Evolutionary conservation across 2,797 vertebrate species (phyloP), one percentile per base, ranked within the genome.

Genomic region (Galaxias olidus): DNA sequence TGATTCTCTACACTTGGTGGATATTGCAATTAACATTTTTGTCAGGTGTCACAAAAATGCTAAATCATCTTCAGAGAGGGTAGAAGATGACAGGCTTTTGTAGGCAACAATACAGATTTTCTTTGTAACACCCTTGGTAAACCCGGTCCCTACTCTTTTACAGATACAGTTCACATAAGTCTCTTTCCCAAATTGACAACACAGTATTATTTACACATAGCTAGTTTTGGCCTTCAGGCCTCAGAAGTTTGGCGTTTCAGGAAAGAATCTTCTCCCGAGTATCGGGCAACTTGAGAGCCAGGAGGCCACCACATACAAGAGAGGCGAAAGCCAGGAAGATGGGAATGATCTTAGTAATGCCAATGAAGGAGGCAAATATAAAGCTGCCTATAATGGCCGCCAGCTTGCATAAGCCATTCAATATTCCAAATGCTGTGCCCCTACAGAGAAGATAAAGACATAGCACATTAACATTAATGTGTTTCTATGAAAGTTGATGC

Each of bases 331-430:
- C 96, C 90, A 99, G 82, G 51, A 98, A 93, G 83, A 98, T 98
- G 77, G 97, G 98, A 72, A 98, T 75, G 71, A 98, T 95, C 84
- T 97, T 95, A 9, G 96, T 98, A 82, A 98, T 86, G 61, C 95
- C 95, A 12, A 99, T 94, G 5, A 98, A 98, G 62, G 96, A 95
- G 61, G 96, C 93, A 19, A 99, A 99, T 84, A 98, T 94, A 42
- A 95, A 96, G 79, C 94, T 97, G 82, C 95, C 96, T 46, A 99
- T 65, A 73, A 98, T 96, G 85, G 96, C 94, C 0, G 94, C 97
- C 52, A 99, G 87, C 89, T 97, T 98, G 74, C 94, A 95, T 63
- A 97, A 76, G 15, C 93, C 95, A 0, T 97, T 98, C 74, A 99
- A 92, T 85, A 99, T 93, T 9, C 97, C 96, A 10, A 98, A 98